These are phyloP conservation scores for Cercocebus atys DNA, from an alignment of 2,113 vertebrate species.

Conservation along the genomic window DNA sequence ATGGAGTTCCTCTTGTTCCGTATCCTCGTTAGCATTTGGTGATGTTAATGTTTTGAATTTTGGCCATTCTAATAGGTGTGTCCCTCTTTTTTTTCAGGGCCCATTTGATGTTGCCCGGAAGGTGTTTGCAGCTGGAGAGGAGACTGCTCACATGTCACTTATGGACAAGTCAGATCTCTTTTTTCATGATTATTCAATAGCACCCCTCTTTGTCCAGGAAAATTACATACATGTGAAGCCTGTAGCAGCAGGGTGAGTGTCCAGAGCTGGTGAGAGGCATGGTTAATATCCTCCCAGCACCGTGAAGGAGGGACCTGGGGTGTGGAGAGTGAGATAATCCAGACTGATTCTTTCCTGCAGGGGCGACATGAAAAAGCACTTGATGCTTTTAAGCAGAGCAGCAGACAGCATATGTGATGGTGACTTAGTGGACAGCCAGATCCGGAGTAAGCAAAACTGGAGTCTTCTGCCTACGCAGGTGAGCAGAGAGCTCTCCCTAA, in stretches of 20 bases:
- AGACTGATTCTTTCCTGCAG: slow-evolving; percentile 79
- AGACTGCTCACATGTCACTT: slow-evolving; percentile 91
- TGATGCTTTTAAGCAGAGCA: slow-evolving; percentile 95
- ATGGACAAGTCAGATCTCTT: slow-evolving; percentile 97
- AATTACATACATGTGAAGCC: slow-evolving; percentile 96
- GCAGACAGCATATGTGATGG: slow-evolving; percentile 97
- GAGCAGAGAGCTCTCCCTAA: neutral
- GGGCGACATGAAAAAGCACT: slow-evolving; percentile 91
- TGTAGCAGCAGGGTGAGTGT: slow-evolving; percentile 91
- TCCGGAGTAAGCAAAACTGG: slow-evolving; percentile 94
- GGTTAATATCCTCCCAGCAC: fast-evolving
- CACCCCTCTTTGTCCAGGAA: slow-evolving; percentile 98
- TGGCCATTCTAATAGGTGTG: neutral
- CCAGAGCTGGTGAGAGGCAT: neutral
- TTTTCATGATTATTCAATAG: slow-evolving; percentile 97
- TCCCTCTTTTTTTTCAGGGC: slow-evolving; percentile 83
- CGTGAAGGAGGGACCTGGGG: neutral
- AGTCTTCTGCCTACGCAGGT: slow-evolving; percentile 97
- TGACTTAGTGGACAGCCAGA: slow-evolving; percentile 94
- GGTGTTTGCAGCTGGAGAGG: slow-evolving; percentile 92
- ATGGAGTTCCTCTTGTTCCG: neutral
- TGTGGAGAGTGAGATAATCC: neutral
- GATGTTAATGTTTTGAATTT: neutral
- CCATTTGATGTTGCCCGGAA: slow-evolving; percentile 97
- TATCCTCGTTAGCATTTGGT: neutral